phyloP scores from a whole-genome alignment of 2,888 invertebrate species.

The Aleiodes leptofemur region DNA sequence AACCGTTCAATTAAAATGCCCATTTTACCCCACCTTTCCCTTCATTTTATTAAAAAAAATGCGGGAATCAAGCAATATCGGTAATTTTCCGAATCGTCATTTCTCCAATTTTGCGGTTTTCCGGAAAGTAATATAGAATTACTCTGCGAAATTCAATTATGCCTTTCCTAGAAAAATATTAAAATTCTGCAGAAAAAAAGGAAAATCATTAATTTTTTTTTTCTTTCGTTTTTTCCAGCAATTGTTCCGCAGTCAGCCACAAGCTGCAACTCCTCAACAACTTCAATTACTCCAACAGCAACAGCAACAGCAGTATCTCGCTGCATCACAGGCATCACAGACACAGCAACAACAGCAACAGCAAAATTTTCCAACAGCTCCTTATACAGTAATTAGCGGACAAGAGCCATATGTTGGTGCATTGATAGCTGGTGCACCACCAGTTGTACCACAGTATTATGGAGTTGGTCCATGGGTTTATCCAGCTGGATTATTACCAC shows the following conservation, averaged over 20 bases:
- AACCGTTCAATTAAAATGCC: no score
- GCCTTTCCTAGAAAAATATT: no score
- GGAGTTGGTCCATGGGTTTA: conserved; percentile 96
- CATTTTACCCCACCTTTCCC: no score
- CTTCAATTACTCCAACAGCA: conserved; percentile 81
- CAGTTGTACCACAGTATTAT: conserved; percentile 91
- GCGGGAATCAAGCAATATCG: no score
- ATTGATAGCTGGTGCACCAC: conserved; percentile 84
- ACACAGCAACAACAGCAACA: conserved; percentile 89
- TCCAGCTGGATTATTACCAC: conserved; percentile 86
- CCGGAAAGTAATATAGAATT: no score
- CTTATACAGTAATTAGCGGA: conserved; percentile 90
- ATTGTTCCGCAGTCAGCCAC: conserved; percentile 91
- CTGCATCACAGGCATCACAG: conserved; percentile 84
- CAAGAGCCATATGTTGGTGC: conserved; percentile 91
- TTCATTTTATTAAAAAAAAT: no score
- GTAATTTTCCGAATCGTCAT: no score
- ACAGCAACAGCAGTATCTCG: conserved; percentile 81
- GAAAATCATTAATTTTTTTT: no score
- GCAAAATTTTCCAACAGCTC: conserved; percentile 87
- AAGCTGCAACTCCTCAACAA: conserved; percentile 79
- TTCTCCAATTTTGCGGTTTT: no score
- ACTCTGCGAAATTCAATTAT: no score
- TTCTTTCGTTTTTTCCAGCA: conserved; percentile 80
- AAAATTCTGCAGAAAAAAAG: no score